A percentile compares a stretch with the other conserved stretches of the same genome.
Conservation (phyloP, 2,888 invertebrate species). For the Diaprepes abbreviatus region DNA sequence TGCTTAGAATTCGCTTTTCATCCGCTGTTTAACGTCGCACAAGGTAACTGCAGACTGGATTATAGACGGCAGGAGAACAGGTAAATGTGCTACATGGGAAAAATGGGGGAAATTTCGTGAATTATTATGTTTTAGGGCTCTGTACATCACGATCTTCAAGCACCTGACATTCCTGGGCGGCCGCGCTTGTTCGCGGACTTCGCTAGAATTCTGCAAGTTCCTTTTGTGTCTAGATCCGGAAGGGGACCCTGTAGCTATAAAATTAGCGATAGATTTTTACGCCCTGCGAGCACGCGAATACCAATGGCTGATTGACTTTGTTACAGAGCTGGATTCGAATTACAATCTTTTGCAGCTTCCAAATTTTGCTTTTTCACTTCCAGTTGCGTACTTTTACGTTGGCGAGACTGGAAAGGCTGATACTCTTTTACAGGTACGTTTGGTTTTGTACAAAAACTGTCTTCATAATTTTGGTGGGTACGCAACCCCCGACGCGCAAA, state of each 20-base stretch:
- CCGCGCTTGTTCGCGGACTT: constrained; percentile 86
- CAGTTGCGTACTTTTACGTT: constrained; percentile 79
- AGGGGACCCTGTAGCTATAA: constrained; percentile 81
- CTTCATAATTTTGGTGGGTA: too few relatives aligned
- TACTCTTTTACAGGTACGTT: constrained; percentile 51
- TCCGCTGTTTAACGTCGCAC: constrained; percentile 82
- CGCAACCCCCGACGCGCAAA: too few relatives aligned
- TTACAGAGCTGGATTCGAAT: constrained; percentile 72
- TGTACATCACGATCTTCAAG: constrained; percentile 86
- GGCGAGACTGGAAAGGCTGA: constrained; percentile 70
- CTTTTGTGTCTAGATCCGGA: constrained; percentile 83
- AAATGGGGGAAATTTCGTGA: too few relatives aligned
- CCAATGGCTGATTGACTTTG: constrained; percentile 73
- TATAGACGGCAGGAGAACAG: constrained; percentile 87
- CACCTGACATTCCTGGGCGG: constrained; percentile 84
- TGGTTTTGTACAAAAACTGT: too few relatives aligned
- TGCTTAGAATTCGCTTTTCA: constrained; percentile 85
- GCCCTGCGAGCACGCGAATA: constrained; percentile 83
- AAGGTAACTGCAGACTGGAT: constrained; percentile 81
- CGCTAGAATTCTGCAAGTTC: constrained; percentile 89
- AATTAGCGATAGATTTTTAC: constrained; percentile 86
- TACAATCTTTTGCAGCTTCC: constrained; percentile 85
- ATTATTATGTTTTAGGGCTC: constrained; percentile 76
- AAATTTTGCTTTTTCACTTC: constrained; percentile 88
- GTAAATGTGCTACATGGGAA: too few relatives aligned